These are phyloP conservation scores for Sebastes wilsoni DNA, from an alignment of 2,797 vertebrate genomes.

Conservation along the genomic window DNA sequence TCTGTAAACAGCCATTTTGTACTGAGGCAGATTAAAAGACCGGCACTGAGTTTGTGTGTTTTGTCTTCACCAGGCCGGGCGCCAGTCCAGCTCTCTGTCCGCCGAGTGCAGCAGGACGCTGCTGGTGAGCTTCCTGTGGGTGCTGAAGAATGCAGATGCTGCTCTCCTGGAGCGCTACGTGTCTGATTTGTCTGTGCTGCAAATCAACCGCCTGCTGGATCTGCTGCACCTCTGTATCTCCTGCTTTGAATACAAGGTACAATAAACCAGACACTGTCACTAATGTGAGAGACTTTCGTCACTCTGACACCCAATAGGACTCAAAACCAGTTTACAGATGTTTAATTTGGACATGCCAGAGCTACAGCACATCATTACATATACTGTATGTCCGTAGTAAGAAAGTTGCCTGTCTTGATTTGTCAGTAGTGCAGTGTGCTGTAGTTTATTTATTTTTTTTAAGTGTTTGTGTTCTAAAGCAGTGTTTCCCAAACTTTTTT, in stretches of 20 bases:
- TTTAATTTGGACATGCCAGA: background rate
- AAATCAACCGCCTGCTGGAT: conserved; percentile 90
- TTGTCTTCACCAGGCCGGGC: conserved; percentile 78
- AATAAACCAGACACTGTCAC: background rate
- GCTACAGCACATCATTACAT: background rate
- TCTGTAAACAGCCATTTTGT: conserved; percentile 40
- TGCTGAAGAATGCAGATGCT: conserved; percentile 90
- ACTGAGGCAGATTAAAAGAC: conserved; percentile 24
- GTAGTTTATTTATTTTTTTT: no score
- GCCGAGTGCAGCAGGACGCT: conserved; percentile 90
- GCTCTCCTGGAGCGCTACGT: conserved; percentile 89
- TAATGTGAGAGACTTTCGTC: background rate
- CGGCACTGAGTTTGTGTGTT: conserved; percentile 43
- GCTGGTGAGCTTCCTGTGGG: conserved; percentile 91
- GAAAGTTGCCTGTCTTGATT: background rate
- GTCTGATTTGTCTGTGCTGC: conserved; percentile 87
- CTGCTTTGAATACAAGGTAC: conserved; percentile 88
- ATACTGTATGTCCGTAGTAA: background rate
- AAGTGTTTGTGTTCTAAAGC: no score
- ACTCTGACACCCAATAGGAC: background rate
- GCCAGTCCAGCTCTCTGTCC: conserved; percentile 85
- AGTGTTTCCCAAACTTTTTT: no score
- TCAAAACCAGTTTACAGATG: background rate
- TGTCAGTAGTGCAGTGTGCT: background rate
- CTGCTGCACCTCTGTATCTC: conserved; percentile 89